Evolutionary conservation across 2,888 invertebrate genomes (phyloP), one percentile per base, ranked within the genome.

Genomic region (Hemistola chrysoprasaria): DNA sequence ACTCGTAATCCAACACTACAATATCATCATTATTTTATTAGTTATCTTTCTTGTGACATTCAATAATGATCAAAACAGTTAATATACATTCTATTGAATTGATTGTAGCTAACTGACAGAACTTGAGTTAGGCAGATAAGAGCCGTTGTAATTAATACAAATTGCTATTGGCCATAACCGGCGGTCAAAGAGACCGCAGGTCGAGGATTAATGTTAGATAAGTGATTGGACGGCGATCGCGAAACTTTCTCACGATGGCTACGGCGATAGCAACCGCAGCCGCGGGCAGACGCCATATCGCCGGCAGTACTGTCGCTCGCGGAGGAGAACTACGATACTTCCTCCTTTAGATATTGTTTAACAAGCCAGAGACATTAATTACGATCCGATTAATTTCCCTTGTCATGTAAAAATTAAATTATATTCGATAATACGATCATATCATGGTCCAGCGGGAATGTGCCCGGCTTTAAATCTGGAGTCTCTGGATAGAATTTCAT

Each of bases 211-310:
- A 71, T 70, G 70, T 69, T 73, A 75, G 77, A 74, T 78, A 76
- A 70, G 63, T 62, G 77, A 78, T 76, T 72, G 72, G 65, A 65
- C 64, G 65, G 60, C 60, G 65, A 73, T 81, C 75, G 82, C 81
- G 65, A 76, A 79, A 77, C 70, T 78, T 77, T 81, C 84, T 80
- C 81, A 82, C 81, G 80, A 79, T 81, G 64, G 62, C 45, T 50
- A 53, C 47, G 51, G 62, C 62, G 71, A 71, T 75, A 71, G 59
- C 49, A 47, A 38, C 46, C 40, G 52, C 24, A 8, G 27, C 58
- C 56, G 58, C 50, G 47, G 36, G 54, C 58, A 51, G 42, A 54
- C 55, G 52, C 58, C 33, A 38, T 31, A 39, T 31, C 59, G 52
- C 56, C 56, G 44, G 56, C 57, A 16, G 16, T 4, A n/a, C 16